Evolutionary conservation across 1,140 invertebrate species (phyloP), one percentile per base, ranked within the genome.

Genomic region (Scylla paramamosain): DNA sequence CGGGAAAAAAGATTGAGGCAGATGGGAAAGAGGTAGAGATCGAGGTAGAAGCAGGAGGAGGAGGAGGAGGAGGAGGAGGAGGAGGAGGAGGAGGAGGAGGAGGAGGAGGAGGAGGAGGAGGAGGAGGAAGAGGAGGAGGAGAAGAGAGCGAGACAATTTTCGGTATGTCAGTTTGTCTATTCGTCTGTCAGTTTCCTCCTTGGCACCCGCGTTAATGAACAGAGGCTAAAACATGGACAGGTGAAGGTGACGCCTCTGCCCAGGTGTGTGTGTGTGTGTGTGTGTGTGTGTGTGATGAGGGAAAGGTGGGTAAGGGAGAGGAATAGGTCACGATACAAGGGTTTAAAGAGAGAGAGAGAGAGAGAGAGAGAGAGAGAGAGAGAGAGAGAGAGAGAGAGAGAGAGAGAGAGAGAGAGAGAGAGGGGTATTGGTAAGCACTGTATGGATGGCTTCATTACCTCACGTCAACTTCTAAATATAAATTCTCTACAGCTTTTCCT

Each of bases 301-400:
- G 46, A 48, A 14, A 7, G 46, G 8, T 20, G 59, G 20, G 20
- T 20, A 16, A 67, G 59, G 20, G 59, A 67, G 59, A 67, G 59
- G 20, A 16, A 67, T 6, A 67, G 59, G 14, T 6, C 6, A 14
- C 6, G 48, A 52, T 6, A n/a, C n/a, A n/a, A n/a, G n/a, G n/a
- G n/a, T n/a, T n/a, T n/a, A n/a, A n/a, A 67, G 59, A 67, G 59
- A 67, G 59, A 67, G 59, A 67, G 59, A 77, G 67, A 77, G 67
- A 77, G 67, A 77, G 67, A 77, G 67, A 77, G 67, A 77, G 67
- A 77, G 67, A 77, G 67, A 77, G 67, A 77, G 67, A 77, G 67
- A 77, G 67, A 77, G 67, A 77, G 67, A 77, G 67, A 77, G 67
- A 77, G 67, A 77, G 67, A 77, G 67, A 77, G 67, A 77, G 67